phyloP scores from a whole-genome alignment of 2,888 invertebrate species.

The Glyphotaelius pellucidus region DNA sequence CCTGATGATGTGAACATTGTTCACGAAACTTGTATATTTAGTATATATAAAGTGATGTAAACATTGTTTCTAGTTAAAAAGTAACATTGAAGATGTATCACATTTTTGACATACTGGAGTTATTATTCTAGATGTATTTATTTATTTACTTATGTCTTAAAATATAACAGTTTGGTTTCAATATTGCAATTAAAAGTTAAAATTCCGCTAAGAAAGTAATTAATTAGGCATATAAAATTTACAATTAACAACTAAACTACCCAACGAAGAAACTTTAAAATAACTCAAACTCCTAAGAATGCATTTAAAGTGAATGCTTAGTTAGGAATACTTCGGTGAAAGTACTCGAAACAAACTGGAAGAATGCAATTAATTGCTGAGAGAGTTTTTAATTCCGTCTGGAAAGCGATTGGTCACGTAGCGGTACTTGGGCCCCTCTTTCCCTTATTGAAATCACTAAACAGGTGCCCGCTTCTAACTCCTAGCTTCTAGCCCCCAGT shows the following conservation, averaged over 20 bases:
- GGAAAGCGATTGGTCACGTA: slow-evolving; percentile 59
- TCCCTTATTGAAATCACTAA: slow-evolving; percentile 36
- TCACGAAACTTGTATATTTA: too few relatives aligned
- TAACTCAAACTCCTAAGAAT: background rate
- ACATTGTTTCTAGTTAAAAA: too few relatives aligned
- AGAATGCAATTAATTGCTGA: slow-evolving; percentile 64
- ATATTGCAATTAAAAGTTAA: too few relatives aligned
- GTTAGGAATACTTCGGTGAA: slow-evolving; percentile 35
- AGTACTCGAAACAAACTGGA: slow-evolving; percentile 63
- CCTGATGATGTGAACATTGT: too few relatives aligned
- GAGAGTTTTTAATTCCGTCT: slow-evolving; percentile 30
- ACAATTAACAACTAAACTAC: background rate
- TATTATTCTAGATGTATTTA: too few relatives aligned
- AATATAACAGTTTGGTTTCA: too few relatives aligned
- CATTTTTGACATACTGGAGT: too few relatives aligned
- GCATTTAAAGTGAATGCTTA: slow-evolving; percentile 26
- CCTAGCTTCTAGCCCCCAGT: background rate
- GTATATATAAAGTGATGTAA: too few relatives aligned
- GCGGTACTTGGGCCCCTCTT: slow-evolving; percentile 8
- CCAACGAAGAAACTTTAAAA: background rate
- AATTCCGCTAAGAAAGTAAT: too few relatives aligned
- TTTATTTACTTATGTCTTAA: too few relatives aligned
- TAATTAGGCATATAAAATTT: background rate
- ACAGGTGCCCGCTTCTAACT: background rate
- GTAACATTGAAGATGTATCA: too few relatives aligned